Percentiles rank a stretch among this genome's conserved stretches.
These are phyloP conservation scores for Harlomillsia oculata DNA, from an alignment of 1,140 invertebrate genomes.

Conservation along the genomic window DNA sequence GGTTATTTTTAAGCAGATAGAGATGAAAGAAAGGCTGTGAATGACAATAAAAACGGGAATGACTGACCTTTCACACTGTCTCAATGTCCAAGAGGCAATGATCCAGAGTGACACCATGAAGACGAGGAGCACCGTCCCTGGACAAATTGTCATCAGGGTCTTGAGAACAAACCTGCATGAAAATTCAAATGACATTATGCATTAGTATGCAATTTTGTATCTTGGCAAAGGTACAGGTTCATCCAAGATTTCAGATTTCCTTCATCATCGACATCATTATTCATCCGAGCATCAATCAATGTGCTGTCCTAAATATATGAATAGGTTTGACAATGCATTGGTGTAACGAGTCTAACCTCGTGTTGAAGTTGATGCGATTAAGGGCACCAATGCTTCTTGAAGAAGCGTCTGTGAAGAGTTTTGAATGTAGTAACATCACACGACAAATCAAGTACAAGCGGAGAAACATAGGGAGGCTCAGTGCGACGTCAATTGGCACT, in stretches of 20 bases:
- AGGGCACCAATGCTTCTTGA: constrained; percentile 72
- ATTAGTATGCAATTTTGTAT: no score
- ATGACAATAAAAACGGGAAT: neutral
- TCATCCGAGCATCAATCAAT: no score
- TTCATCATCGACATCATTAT: no score
- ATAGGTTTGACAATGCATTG: no score
- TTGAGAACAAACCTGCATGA: constrained; percentile 83
- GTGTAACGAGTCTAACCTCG: constrained; percentile 45
- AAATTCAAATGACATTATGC: constrained; percentile 2
- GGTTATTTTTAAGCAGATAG: no score
- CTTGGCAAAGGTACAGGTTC: no score
- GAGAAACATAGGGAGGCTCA: constrained; percentile 98
- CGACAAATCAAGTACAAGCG: constrained; percentile 97
- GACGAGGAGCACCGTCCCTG: constrained; percentile 87
- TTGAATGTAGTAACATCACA: constrained; percentile 97
- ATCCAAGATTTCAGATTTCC: no score
- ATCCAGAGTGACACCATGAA: constrained; percentile 99
- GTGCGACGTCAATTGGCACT: constrained; percentile 88
- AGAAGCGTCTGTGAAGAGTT: constrained; percentile 85
- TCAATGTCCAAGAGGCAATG: constrained; percentile 95
- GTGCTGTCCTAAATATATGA: no score
- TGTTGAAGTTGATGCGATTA: constrained; percentile 99
- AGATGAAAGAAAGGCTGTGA: neutral
- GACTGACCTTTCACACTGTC: constrained; percentile 94
- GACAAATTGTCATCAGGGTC: constrained; percentile 99